Evolutionary conservation across 2,888 invertebrate genomes (phyloP), one percentile per base, ranked within the genome.

Genomic region (Aphodius sticticus): DNA sequence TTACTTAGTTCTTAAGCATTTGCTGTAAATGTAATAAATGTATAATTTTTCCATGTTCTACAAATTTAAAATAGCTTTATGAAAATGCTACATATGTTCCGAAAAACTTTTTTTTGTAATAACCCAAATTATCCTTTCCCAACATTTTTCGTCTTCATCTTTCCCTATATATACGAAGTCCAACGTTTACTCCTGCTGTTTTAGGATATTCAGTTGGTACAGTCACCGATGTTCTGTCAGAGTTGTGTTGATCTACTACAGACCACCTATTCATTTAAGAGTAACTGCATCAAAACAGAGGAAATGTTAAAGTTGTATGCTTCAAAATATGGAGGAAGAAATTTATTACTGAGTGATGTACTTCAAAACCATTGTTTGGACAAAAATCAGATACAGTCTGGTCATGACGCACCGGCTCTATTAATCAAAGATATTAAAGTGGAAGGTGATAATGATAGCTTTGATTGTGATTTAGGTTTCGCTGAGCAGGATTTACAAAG

Each of bases 201-300:
- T 74, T 26, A 74, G 74, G 74, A 74, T 15, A 74, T 74, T 36
- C 35, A 35, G 2, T 36, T 74, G 74, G 37, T 74, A 74, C 35
- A 35, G 15, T 35, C 74, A n/a, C 36, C 74, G 9, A 35, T 74
- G 35, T n/a, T 74, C 15, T 74, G 74, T n/a, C 15, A 7, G 35
- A 74, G 37, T 74, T 74, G 74, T 35, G 4, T 35, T 9, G 74
- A 74, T 26, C 37, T 74, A 74, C 74, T 74, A 36, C 74, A 35
- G 4, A 35, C 74, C 2, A 9, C 74, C 2, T 74, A 74, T 74
- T 35, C 35, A 74, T 74, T 74, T 74, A 74, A 74, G 15, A 36
- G 36, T n/a, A 74, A 5, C 37, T 74, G 74, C 9, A n/a, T 74
- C 36, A 37, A 74, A 36, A 74, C 74, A 15, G 74, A 74, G 7